These are phyloP conservation scores for Oryzias sinensis DNA, from an alignment of 2,797 vertebrate species.

Conservation along the genomic window DNA sequence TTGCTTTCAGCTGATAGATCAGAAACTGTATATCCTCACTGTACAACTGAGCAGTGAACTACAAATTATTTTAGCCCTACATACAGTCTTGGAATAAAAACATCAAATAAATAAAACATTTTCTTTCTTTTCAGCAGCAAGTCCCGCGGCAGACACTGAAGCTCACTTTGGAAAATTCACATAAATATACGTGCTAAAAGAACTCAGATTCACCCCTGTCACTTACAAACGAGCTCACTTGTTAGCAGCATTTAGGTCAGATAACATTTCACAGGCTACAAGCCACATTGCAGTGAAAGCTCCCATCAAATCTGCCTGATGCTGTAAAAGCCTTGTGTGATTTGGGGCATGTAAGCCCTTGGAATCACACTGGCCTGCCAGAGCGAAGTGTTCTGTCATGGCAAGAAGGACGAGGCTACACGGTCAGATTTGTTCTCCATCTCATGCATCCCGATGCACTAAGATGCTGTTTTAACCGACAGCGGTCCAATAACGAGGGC, in stretches of 20 bases:
- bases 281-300: slow-evolving; percentile 76
- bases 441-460: slow-evolving; percentile 71
- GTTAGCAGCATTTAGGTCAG: slow-evolving; percentile 82
- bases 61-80: slow-evolving; percentile 6
- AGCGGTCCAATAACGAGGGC: slow-evolving; percentile 60
- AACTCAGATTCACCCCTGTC: slow-evolving; percentile 55
- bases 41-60: slow-evolving; percentile 4
- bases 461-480: slow-evolving; percentile 63
- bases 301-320: slow-evolving; percentile 80
- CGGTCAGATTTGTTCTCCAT: slow-evolving; percentile 64
- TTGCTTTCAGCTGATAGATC: slow-evolving; percentile 7
- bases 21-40: slow-evolving; percentile 11
- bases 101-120: slow-evolving; percentile 9
- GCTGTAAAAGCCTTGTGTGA: slow-evolving; percentile 78
- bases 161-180: slow-evolving; percentile 11
- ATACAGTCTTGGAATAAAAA: slow-evolving; percentile 9
- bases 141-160: slow-evolving; percentile 11
- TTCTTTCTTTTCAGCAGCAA: slow-evolving; percentile 14
- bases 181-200: slow-evolving; percentile 17
- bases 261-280: slow-evolving; percentile 72
- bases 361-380: slow-evolving; percentile 70
- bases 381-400: slow-evolving; percentile 67
- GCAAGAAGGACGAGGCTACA: slow-evolving; percentile 57
- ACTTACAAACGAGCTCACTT: slow-evolving; percentile 52
- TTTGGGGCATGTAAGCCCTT: slow-evolving; percentile 80